Evolutionary conservation across 2,797 vertebrate species (phyloP), one percentile per base, ranked within the genome.

Genomic region (Poecilia velifera): DNA sequence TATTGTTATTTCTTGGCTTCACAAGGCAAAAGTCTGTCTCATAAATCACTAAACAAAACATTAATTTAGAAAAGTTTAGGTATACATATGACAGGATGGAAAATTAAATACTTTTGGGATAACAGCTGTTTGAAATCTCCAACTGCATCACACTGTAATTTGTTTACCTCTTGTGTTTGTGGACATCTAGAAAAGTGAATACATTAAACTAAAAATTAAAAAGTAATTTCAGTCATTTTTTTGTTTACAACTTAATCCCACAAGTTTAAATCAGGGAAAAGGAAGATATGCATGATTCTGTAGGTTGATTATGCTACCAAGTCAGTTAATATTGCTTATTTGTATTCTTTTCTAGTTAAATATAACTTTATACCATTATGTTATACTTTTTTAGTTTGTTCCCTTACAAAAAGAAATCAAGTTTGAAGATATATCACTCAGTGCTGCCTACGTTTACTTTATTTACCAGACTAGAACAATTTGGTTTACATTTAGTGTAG

Each of bases 1-100:
- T 78, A 47, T n/a, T 49, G 49, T 66, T 84, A 53, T 73, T 14
- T 80, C 12, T 22, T 77, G 76, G 16, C 13, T 78, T 8, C n/a
- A 20, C 6, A 9, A 20, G 5, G 28, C n/a, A 72, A 72, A 47
- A 12, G 64, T 14, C 28, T n/a, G 51, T 53, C 53, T n/a, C 53
- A 55, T 55, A 55, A 55, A 55, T 55, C 9, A n/a, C 3, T n/a
- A 55, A 55, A 55, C 25, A 25, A n/a, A 55, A 6, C 9, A 34
- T 34, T 28, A 31, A 34, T 62, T 62, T 62, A 34, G 28, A 16
- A 64, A 64, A 8, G 31, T 64, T 64, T 36, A 34, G 59, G 59
- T 62, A 18, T 62, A 49, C 47, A 49, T 51, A 22, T 55, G 59
- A 64, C 59, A 64, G 2, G 31, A 31, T 36, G 31, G 31, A 34